Conservation (phyloP, 2,888 invertebrate genomes). For the Acrocera orbiculus region DNA sequence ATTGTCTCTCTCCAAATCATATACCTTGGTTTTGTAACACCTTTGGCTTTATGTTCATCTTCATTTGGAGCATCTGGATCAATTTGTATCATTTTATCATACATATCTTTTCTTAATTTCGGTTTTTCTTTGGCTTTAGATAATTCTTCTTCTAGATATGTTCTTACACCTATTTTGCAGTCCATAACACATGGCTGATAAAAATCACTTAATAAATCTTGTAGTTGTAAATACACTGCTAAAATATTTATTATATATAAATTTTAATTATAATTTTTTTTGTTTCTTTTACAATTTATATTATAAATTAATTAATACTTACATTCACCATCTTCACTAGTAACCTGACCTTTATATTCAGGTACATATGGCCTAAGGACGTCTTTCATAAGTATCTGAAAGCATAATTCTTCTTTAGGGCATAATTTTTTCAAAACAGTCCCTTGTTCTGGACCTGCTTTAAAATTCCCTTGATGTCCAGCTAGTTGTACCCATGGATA, state of each 20-base stretch:
- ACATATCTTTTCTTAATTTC: conserved; percentile 86
- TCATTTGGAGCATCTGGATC: conserved; percentile 75
- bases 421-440: conserved; percentile 88
- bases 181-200: conserved; percentile 92
- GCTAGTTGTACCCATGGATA: conserved; percentile 96
- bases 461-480: conserved; percentile 90
- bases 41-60: conserved; percentile 77
- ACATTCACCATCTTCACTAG: conserved; percentile 63
- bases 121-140: conserved; percentile 91
- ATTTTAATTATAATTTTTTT: too few relatives aligned
- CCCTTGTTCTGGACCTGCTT: conserved; percentile 81
- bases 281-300: too few relatives aligned
- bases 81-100: conserved; percentile 92
- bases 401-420: conserved; percentile 74
- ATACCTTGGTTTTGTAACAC: conserved; percentile 85
- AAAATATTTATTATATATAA: conserved; percentile 11
- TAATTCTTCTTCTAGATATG: conserved; percentile 86
- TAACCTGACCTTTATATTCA: conserved; percentile 76
- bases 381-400: conserved; percentile 69
- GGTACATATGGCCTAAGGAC: conserved; percentile 77
- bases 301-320: conserved; percentile 18
- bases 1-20: conserved; percentile 96
- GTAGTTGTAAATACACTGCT: conserved; percentile 67
- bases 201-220: conserved; percentile 83
- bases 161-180: conserved; percentile 87